phyloP scores from a whole-genome alignment of 2,888 invertebrate species.

The Nasonovia ribisnigri region DNA sequence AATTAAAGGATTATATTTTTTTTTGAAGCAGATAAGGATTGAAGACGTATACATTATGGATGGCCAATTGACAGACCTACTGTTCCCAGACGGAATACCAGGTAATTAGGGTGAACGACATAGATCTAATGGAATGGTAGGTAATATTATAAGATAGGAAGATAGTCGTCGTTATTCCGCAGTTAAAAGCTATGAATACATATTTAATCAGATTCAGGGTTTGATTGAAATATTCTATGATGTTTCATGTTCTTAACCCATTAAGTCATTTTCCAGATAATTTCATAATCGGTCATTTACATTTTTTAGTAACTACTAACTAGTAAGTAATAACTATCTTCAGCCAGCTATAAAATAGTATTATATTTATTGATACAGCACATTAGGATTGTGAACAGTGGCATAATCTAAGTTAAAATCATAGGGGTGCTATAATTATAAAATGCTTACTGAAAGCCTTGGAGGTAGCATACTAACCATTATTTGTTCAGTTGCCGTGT shows the following conservation, averaged over 20 bases:
- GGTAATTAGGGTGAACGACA: constrained; percentile 69
- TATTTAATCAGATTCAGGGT: neutral
- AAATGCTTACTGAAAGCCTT: neutral
- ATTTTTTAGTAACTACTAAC: neutral
- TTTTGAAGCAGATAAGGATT: neutral
- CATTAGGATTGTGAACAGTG: neutral
- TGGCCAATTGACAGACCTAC: constrained; percentile 72
- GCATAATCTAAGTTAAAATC: neutral
- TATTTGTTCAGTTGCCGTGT: neutral
- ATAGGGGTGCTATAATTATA: neutral
- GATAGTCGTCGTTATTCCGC: neutral
- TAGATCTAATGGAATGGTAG: neutral
- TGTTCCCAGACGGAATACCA: constrained; percentile 73
- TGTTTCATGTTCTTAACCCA: neutral
- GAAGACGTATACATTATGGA: constrained; percentile 69
- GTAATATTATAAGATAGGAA: neutral
- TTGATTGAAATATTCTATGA: neutral
- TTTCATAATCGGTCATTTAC: neutral
- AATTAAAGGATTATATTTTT: neutral
- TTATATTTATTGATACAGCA: neutral
- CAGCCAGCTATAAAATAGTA: neutral
- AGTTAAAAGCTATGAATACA: neutral
- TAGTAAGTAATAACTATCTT: neutral
- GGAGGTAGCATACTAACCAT: neutral
- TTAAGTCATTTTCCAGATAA: neutral